These are phyloP conservation scores for Nephrotoma flavescens DNA, from an alignment of 2,888 invertebrate species.

Conservation along the genomic window DNA sequence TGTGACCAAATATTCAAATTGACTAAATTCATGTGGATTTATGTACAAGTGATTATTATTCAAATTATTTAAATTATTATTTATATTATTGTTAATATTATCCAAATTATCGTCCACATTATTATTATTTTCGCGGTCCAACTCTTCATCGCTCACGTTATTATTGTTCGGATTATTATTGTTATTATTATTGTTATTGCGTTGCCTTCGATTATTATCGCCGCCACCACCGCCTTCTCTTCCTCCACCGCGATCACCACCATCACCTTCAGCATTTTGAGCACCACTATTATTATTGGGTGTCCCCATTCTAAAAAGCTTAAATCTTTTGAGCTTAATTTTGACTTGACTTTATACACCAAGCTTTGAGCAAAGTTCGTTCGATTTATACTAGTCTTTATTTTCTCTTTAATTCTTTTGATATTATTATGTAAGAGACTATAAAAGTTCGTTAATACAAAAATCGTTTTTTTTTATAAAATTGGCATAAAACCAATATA, in stretches of 20 bases:
- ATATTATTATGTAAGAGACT: not conserved
- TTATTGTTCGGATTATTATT: constrained; percentile 1
- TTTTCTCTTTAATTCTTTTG: not conserved
- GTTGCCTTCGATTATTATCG: not conserved
- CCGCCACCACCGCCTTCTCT: not conserved
- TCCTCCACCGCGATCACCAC: constrained; percentile 8
- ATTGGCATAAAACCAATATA: not conserved
- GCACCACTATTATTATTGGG: constrained; percentile 8
- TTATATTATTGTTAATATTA: not conserved
- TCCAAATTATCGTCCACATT: not conserved
- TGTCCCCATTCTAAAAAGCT: constrained; percentile 10
- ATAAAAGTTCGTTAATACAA: not conserved
- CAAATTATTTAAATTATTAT: constrained; percentile 9
- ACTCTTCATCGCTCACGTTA: not conserved
- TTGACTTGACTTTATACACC: not conserved
- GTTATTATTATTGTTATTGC: not conserved
- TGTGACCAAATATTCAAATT: constrained; percentile 7
- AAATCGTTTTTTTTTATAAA: not conserved
- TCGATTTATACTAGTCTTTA: not conserved
- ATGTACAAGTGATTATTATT: constrained; percentile 16
- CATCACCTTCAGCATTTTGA: constrained; percentile 7
- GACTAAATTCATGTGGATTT: constrained; percentile 13
- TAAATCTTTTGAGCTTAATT: constrained; percentile 1
- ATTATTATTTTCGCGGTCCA: not conserved
- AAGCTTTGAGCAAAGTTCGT: not conserved